Percentiles rank a stretch among this genome's conserved stretches.
phyloP scores from a whole-genome alignment of 2,113 vertebrate species.

The Lates calcarifer region DNA sequence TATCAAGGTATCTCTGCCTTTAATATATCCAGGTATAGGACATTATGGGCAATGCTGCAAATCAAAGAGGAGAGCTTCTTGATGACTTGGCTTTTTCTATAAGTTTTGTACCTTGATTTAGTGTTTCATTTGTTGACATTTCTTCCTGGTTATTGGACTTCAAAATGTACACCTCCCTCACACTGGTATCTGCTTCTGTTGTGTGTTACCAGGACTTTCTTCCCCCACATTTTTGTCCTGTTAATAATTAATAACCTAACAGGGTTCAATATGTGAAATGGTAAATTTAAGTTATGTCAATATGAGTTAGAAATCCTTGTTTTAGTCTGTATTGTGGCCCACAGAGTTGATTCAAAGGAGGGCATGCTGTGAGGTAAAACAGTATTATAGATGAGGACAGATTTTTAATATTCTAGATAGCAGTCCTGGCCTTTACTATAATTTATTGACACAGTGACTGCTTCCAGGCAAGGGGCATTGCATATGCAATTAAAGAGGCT shows the following conservation, averaged over 20 bases:
- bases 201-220: not conserved
- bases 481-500: slow-evolving; percentile 71
- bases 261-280: not conserved
- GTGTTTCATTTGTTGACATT: too few species aligned
- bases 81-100: too few species aligned
- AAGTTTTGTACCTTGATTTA: too few species aligned
- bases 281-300: not conserved
- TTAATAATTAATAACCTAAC: not conserved
- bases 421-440: slow-evolving; percentile 61
- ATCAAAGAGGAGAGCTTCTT: too few species aligned
- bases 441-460: slow-evolving; percentile 71
- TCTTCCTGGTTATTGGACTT: not conserved
- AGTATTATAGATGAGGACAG: slow-evolving; percentile 13
- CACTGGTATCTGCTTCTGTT: not conserved
- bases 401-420: slow-evolving; percentile 71
- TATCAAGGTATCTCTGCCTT: too few species aligned
- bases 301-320: not conserved
- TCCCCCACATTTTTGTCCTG: not conserved
- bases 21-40: not conserved
- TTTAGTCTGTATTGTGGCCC: not conserved
- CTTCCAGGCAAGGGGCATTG: slow-evolving; percentile 69
- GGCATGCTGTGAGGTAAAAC: slow-evolving; percentile 31
- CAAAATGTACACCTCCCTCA: not conserved
- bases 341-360: slow-evolving; percentile 16
- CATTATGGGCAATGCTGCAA: too few species aligned